phyloP scores from a whole-genome alignment of 1,140 invertebrate genomes.

The Physella acuta region DNA sequence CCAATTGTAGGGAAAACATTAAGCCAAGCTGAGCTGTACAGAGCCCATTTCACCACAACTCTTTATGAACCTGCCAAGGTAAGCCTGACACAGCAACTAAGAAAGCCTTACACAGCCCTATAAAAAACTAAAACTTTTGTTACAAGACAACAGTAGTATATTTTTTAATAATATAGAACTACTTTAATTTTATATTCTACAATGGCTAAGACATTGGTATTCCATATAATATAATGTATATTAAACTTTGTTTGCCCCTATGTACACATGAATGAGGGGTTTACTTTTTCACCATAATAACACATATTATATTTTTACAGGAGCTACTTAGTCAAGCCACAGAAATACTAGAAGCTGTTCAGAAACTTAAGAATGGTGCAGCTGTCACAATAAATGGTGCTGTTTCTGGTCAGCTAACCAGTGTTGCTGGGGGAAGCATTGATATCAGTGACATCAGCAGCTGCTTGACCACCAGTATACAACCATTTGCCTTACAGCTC shows the following conservation, averaged over 20 bases:
- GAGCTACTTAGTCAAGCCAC: conserved; percentile 20
- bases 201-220: no score
- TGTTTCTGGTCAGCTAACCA: background rate
- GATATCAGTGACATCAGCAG: conserved; percentile 13
- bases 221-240: no score
- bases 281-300: no score
- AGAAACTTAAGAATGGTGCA: conserved; percentile 7
- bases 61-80: conserved; percentile 45
- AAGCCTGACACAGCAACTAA: background rate
- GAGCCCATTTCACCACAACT: conserved; percentile 38
- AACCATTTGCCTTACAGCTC: conserved; percentile 14
- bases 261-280: no score
- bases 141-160: no score
- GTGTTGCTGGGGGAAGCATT: background rate
- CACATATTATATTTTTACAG: conserved; percentile 1
- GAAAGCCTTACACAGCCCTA: no score
- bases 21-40: conserved; percentile 42
- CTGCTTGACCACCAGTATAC: conserved; percentile 18
- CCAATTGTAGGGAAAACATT: conserved; percentile 37
- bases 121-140: no score
- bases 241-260: no score
- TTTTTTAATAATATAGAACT: no score
- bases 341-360: conserved; percentile 20
- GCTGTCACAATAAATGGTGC: background rate
- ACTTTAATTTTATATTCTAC: no score